Conservation (phyloP, 1,140 invertebrate species). For the Cherax destructor region DNA sequence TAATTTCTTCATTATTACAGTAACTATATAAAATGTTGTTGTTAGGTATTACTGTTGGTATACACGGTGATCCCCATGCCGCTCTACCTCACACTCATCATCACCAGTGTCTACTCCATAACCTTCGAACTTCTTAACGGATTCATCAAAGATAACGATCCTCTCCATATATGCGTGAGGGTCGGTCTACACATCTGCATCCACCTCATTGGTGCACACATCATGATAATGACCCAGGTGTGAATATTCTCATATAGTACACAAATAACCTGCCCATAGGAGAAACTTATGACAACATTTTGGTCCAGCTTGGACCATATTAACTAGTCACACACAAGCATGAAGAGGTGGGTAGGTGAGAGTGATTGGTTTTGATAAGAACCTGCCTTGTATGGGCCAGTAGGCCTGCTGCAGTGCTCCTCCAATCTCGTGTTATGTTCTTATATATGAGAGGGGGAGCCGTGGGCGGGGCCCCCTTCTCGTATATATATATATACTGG, state of each 20-base stretch:
- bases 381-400: too few relatives aligned
- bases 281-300: too few relatives aligned
- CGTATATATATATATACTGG: too few relatives aligned
- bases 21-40: slow-evolving; percentile 77
- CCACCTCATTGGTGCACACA: slow-evolving; percentile 94
- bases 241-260: not conserved
- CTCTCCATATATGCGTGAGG: slow-evolving; percentile 80
- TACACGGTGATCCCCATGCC: slow-evolving; percentile 95
- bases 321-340: too few relatives aligned
- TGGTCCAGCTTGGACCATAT: too few relatives aligned
- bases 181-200: slow-evolving; percentile 90
- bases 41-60: slow-evolving; percentile 86
- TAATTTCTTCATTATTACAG: slow-evolving; percentile 81
- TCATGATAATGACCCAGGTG: slow-evolving; percentile 91
- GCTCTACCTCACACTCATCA: slow-evolving; percentile 86
- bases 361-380: too few relatives aligned
- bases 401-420: too few relatives aligned
- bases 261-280: too few relatives aligned
- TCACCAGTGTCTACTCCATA: slow-evolving; percentile 87
- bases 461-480: too few relatives aligned
- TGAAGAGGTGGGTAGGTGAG: too few relatives aligned
- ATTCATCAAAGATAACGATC: slow-evolving; percentile 59
- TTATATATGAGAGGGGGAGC: too few relatives aligned
- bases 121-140: slow-evolving; percentile 82
- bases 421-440: too few relatives aligned